Evolutionary conservation across 2,797 vertebrate species (phyloP), one percentile per base, ranked within the genome.

Genomic region (Arnoldichthys spilopterus): DNA sequence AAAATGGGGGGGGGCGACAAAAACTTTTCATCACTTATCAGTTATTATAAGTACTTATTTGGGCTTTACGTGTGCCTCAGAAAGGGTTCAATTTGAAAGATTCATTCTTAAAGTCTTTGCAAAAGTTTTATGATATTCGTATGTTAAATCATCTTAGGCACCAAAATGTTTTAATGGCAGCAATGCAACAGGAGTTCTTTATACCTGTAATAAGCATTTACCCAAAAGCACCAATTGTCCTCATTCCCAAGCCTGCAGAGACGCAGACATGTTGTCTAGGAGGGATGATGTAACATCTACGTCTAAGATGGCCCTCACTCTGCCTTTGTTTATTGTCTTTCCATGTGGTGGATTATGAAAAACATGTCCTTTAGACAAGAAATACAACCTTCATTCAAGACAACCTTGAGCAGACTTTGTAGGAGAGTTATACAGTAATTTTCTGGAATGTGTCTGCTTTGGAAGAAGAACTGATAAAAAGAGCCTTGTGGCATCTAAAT

Each of bases 381-480:
- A 9, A 47, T 22, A 53, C 49, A n/a, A 54, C 68, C 30, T 54
- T 54, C 20, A 1, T 15, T 4, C 49, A 54, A 22, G 68, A 0
- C 34, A 30, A 24, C 49, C 22, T 43, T 45, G 11, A 13, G 34
- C 34, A 28, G 13, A 43, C 28, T 56, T 43, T 22, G 18, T 2
- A 58, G n/a, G 11, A 20, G 16, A 73, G 24, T 11, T 18, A 6
- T 69, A 16, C 32, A 70, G 24, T 13, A 24, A 74, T 74, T 47
- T 40, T 26, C 56, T 37, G 71, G 63, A 78, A 80, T 71, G 28
- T 66, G 24, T 62, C 40, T 37, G 30, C 63, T 56, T 40, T 47
- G n/a, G 16, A 15, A 32, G 22, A 78, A 54, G 22, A 37, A 30
- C 9, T 26, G 54, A 32, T 45, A 69, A 64, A 28, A 13, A 68